phyloP scores from a whole-genome alignment of 2,888 invertebrate species.

The Euzetes globulus region DNA sequence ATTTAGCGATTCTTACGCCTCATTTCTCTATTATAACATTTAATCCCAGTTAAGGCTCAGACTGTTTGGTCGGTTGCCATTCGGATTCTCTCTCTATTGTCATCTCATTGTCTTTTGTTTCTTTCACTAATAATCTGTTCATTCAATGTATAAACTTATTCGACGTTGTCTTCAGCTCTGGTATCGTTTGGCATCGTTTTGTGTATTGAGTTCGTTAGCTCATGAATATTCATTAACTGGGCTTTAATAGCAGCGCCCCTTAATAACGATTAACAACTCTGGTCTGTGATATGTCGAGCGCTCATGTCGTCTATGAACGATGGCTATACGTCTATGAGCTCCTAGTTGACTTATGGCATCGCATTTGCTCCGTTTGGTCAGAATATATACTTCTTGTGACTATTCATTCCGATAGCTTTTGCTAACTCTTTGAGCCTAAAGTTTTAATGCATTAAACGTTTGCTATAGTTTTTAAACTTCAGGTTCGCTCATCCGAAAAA shows the following conservation, averaged over 20 bases:
- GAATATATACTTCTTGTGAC: not conserved
- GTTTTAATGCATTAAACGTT: conserved; percentile 29
- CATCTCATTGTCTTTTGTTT: conserved; percentile 1
- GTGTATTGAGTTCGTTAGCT: conserved; percentile 34
- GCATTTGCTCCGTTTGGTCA: conserved; percentile 25
- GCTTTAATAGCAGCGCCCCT: conserved; percentile 40
- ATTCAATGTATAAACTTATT: conserved; percentile 1
- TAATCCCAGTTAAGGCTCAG: conserved; percentile 26
- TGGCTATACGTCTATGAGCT: conserved; percentile 5
- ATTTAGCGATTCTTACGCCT: conserved; percentile 23
- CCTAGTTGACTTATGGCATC: conserved; percentile 27
- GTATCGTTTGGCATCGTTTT: not conserved
- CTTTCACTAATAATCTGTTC: conserved; percentile 25
- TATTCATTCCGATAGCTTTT: conserved; percentile 13
- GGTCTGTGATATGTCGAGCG: not conserved
- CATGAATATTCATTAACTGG: conserved; percentile 41
- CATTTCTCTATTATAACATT: conserved; percentile 21
- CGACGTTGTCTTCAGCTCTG: too few species aligned
- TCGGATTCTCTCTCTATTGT: not conserved
- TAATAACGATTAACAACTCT: conserved; percentile 40
- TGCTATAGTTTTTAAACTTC: conserved; percentile 12
- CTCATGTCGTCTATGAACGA: not conserved
- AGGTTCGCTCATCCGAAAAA: conserved; percentile 10
- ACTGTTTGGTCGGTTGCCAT: conserved; percentile 8
- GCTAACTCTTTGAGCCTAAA: conserved; percentile 17